Evolutionary conservation across 2,888 invertebrate genomes (phyloP).

Genomic region (Dynastes grantii): DNA sequence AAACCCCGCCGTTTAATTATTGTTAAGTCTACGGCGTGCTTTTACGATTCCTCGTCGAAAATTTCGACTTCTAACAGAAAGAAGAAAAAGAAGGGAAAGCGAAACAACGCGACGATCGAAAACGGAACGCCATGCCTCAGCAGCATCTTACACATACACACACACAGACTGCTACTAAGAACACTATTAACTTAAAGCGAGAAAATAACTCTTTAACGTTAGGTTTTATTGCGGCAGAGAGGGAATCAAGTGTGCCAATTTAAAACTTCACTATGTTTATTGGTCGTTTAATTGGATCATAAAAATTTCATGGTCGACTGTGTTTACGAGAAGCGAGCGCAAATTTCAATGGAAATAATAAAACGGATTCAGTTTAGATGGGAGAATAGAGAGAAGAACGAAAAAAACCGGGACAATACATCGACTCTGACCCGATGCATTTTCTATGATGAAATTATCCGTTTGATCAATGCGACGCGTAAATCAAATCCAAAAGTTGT

Average conservation of each 20-base stretch:
- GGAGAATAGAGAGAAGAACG: conserved; percentile 10
- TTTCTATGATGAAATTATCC: not conserved
- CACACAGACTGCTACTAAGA: conserved; percentile 22
- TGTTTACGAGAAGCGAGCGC: conserved; percentile 42
- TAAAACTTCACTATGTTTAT: conserved; percentile 47
- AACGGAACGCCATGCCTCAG: not conserved
- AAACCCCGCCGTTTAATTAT: conserved; percentile 48
- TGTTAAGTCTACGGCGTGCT: conserved; percentile 46
- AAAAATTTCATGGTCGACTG: conserved; percentile 41
- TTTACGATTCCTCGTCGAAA: conserved; percentile 39
- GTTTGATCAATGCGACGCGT: not conserved
- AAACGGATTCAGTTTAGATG: conserved; percentile 15
- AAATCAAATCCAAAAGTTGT: too few relatives aligned
- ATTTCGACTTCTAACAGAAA: conserved; percentile 20
- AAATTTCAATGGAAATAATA: conserved; percentile 43
- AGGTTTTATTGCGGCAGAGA: conserved; percentile 37
- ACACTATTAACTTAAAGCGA: conserved; percentile 33
- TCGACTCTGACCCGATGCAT: not conserved
- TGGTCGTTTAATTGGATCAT: conserved; percentile 43
- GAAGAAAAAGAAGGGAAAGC: not conserved
- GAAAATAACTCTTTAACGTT: conserved; percentile 34
- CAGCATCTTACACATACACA: too few relatives aligned
- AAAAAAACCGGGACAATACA: not conserved
- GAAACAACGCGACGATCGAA: conserved; percentile 12
- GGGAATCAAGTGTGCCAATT: conserved; percentile 45